Conservation (phyloP, 2,113 vertebrate species). For the Podocnemis expansa region DNA sequence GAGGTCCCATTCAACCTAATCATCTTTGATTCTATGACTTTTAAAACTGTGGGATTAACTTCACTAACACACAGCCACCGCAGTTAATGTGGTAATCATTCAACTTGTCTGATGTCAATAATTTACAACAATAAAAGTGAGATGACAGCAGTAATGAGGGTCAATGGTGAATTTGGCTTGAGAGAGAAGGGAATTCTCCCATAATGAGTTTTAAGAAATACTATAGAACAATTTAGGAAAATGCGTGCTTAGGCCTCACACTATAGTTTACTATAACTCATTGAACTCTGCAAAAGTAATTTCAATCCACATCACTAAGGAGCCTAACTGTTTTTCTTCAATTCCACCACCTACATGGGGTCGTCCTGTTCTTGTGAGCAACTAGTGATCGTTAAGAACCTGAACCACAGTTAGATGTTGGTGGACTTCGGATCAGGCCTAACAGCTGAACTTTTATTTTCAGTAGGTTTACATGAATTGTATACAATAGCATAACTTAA, state of each 20-base stretch:
- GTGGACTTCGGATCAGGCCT: neutral
- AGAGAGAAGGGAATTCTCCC: no score
- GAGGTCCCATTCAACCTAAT: no score
- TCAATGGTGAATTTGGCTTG: neutral
- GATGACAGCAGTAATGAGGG: fast-evolving
- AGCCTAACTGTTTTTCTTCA: no score
- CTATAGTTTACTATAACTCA: neutral
- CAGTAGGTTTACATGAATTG: neutral
- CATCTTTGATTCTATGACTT: neutral
- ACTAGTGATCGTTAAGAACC: no score
- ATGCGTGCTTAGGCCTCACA: neutral
- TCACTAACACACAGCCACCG: neutral
- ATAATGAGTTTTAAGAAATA: no score
- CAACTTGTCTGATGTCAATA: neutral
- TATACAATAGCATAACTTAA: neutral
- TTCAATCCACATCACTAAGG: no score
- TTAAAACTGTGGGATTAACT: neutral
- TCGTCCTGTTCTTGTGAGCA: no score
- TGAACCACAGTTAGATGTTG: neutral
- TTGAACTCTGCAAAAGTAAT: neutral
- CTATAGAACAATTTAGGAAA: neutral
- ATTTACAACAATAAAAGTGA: neutral
- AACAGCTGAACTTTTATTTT: neutral
- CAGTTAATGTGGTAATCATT: neutral
- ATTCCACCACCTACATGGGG: no score